A percentile compares a stretch with the other conserved stretches of the same genome.
Evolutionary conservation across 2,797 vertebrate species (phyloP).

Genomic region (Taeniopygia guttata): DNA sequence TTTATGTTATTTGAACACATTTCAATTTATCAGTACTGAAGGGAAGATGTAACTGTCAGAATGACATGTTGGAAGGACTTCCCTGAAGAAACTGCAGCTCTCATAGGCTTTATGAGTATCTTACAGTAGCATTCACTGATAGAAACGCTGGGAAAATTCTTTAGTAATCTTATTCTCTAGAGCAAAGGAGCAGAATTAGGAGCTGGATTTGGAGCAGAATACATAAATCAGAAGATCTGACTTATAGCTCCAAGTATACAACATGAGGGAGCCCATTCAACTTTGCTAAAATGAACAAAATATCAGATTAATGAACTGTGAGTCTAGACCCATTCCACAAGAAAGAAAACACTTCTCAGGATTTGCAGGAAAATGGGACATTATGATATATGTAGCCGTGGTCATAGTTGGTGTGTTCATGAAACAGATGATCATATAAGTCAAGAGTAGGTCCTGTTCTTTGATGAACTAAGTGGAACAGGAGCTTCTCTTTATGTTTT

Average conservation of each 20-base stretch:
- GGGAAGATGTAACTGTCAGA: constrained; percentile 33
- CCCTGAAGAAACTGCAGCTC: neutral
- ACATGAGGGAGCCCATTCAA: neutral
- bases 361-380: neutral
- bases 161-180: neutral
- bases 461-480: neutral
- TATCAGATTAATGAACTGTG: neutral
- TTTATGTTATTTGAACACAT: neutral
- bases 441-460: neutral
- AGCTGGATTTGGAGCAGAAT: neutral
- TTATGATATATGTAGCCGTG: neutral
- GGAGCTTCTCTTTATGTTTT: neutral
- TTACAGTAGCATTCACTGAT: neutral
- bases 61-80: neutral
- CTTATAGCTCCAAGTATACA: neutral
- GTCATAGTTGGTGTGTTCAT: neutral
- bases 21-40: constrained; percentile 2
- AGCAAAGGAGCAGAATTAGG: neutral
- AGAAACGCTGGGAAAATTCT: neutral
- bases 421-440: neutral
- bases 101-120: neutral
- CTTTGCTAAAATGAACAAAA: neutral
- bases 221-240: neutral
- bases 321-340: neutral
- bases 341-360: neutral